A percentile compares a stretch with the other conserved stretches of the same genome.
Conservation (phyloP, 1,140 invertebrate genomes). For the Pogonomyrmex barbatus region DNA sequence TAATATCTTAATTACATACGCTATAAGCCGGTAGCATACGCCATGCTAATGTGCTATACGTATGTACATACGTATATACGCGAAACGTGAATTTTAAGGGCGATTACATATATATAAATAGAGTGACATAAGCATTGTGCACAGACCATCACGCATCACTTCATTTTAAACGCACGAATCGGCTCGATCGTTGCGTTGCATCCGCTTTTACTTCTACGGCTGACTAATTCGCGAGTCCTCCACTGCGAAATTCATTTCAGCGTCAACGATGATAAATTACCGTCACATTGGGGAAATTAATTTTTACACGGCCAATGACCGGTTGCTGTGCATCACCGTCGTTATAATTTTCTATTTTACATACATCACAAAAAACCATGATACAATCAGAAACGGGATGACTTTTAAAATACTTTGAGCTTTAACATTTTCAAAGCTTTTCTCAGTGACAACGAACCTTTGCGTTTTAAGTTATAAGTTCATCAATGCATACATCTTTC, state of each 20-base stretch:
- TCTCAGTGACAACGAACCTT: background rate
- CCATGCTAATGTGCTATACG: slow-evolving; percentile 23
- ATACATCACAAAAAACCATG: background rate
- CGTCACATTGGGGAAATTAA: slow-evolving; percentile 20
- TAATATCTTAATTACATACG: slow-evolving; percentile 28
- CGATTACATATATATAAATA: slow-evolving; percentile 36
- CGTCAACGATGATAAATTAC: slow-evolving; percentile 28
- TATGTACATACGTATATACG: background rate
- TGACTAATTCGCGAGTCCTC: slow-evolving; percentile 41
- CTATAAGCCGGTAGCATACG: background rate
- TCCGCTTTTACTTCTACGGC: slow-evolving; percentile 20
- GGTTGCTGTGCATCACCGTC: background rate
- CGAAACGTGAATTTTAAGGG: slow-evolving; percentile 40
- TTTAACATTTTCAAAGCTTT: background rate
- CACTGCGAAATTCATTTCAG: slow-evolving; percentile 37
- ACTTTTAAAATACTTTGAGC: background rate
- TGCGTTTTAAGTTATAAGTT: background rate
- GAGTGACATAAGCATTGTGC: background rate
- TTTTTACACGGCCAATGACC: background rate
- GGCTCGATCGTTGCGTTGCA: background rate
- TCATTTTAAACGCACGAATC: background rate
- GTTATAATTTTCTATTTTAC: slow-evolving; percentile 1
- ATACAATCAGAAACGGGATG: background rate
- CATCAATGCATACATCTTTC: background rate
- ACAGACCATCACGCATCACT: background rate